phyloP scores from a whole-genome alignment of 2,113 vertebrate species.

The Mormoops blainvillei region DNA sequence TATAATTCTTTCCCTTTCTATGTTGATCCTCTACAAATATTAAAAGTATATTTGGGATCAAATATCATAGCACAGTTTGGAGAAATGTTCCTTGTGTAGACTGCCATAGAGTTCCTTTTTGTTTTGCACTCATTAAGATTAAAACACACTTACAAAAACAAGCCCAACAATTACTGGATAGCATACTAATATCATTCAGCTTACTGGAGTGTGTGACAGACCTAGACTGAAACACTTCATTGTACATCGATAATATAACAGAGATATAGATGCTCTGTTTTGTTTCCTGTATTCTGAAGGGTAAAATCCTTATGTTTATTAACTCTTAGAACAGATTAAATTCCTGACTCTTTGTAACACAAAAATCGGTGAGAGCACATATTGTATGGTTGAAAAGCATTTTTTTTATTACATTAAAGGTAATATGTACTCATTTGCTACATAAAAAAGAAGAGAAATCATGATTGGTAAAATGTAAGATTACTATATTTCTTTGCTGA shows the following conservation, averaged over 20 bases:
- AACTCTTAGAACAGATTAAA: neutral
- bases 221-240: neutral
- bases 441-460: constrained; percentile 37
- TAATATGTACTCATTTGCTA: neutral
- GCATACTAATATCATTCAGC: neutral
- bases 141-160: neutral
- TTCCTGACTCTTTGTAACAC: neutral
- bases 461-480: neutral
- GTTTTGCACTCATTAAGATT: neutral
- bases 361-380: neutral
- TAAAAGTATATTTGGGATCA: neutral
- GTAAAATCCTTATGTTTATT: neutral
- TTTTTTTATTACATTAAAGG: neutral
- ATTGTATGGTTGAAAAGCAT: neutral
- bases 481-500: constrained; percentile 22
- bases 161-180: neutral
- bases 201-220: neutral
- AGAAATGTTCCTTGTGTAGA: neutral
- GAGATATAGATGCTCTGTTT: neutral
- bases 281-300: neutral
- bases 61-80: neutral
- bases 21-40: neutral
- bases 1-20: neutral
- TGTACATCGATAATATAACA: neutral
- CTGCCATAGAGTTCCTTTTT: neutral